These are phyloP conservation scores for Coendou prehensilis DNA, from an alignment of 2,797 vertebrate genomes.

Conservation along the genomic window DNA sequence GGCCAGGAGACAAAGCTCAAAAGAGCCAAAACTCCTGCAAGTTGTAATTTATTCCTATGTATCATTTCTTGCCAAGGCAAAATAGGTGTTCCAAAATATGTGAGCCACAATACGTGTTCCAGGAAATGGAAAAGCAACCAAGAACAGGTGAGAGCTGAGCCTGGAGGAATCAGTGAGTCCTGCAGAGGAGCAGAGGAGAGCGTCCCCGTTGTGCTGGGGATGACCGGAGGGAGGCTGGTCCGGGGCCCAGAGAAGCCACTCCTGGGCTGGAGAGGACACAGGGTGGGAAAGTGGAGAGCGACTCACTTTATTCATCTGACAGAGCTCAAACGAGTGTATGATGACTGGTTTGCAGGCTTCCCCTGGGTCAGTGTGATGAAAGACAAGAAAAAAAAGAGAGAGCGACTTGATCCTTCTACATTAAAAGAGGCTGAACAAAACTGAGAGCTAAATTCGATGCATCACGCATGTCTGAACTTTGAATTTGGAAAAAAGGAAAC, in stretches of 20 bases:
- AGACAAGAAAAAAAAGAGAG: not conserved
- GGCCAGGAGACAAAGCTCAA: not conserved
- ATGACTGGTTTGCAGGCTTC: not conserved
- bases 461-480: not conserved
- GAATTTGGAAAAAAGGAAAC: not conserved
- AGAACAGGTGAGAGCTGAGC: not conserved
- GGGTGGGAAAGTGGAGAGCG: not conserved
- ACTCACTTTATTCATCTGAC: fast-evolving
- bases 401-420: not conserved
- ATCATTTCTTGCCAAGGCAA: not conserved
- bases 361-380: not conserved
- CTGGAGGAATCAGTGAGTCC: not conserved
- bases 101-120: not conserved
- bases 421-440: not conserved
- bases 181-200: not conserved
- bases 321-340: not conserved
- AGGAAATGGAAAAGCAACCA: not conserved
- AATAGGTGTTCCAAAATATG: not conserved
- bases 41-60: not conserved
- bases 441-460: not conserved
- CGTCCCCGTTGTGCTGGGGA: not conserved
- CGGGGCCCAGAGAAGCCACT: not conserved
- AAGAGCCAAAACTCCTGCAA: not conserved
- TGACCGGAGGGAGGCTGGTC: not conserved
- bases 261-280: not conserved